phyloP scores from a whole-genome alignment of 1,140 invertebrate genomes.

The Linepithema humile region DNA sequence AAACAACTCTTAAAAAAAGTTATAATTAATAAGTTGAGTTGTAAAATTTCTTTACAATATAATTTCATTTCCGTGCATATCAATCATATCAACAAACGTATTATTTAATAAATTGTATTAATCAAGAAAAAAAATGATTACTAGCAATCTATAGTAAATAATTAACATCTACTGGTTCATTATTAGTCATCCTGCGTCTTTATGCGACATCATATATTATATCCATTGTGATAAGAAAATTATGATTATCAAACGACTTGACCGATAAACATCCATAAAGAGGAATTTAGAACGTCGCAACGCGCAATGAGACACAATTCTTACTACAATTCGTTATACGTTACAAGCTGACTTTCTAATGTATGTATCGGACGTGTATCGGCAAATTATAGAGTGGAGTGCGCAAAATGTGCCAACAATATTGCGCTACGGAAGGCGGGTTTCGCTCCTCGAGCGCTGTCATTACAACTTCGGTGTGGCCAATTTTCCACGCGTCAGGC shows the following conservation, averaged over 20 bases:
- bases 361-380: conserved; percentile 16
- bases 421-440: background rate
- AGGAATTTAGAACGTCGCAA: conserved; percentile 24
- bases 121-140: background rate
- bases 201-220: no score
- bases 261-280: background rate
- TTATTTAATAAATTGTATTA: background rate
- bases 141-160: background rate
- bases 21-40: background rate
- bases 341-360: conserved; percentile 36
- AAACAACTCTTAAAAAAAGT: background rate
- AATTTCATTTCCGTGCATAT: background rate
- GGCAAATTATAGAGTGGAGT: conserved; percentile 16
- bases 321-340: background rate
- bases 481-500: conserved; percentile 2
- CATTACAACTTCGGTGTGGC: background rate
- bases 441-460: conserved; percentile 7
- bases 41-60: background rate
- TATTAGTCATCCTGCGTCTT: background rate
- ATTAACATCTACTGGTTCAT: conserved; percentile 5
- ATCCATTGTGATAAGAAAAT: background rate
- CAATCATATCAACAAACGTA: background rate
- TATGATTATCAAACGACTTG: background rate
- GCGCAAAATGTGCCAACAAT: conserved; percentile 28
- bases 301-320: background rate